These are phyloP conservation scores for Hypanus sabinus DNA, from an alignment of 2,113 vertebrate species.

Conservation along the genomic window DNA sequence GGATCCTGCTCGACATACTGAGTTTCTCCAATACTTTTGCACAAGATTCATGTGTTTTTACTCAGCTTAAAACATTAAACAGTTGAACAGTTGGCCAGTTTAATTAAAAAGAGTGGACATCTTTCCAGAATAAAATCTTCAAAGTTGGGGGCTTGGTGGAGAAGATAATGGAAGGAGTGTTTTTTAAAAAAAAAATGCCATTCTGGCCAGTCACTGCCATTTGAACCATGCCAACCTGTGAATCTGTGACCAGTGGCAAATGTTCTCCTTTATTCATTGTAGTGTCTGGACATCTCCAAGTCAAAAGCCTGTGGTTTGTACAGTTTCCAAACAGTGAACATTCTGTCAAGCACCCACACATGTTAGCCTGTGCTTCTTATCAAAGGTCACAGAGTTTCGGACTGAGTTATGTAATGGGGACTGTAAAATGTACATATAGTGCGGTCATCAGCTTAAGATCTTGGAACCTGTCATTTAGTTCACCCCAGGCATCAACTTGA, in stretches of 20 bases:
- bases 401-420: not conserved
- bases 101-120: not conserved
- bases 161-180: not conserved
- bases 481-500: not conserved
- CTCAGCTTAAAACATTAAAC: not conserved
- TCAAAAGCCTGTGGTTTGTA: not conserved
- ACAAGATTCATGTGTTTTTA: not conserved
- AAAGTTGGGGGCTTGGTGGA: not conserved
- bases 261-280: not conserved
- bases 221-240: not conserved
- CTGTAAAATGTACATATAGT: not conserved
- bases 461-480: not conserved
- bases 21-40: too few species aligned
- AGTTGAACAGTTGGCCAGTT: not conserved
- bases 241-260: not conserved
- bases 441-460: not conserved
- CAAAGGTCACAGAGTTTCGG: not conserved
- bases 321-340: not conserved
- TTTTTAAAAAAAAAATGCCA: not conserved
- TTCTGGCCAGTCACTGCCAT: not conserved
- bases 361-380: not conserved
- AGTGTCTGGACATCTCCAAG: not conserved
- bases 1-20: too few species aligned
- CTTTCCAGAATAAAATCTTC: not conserved
- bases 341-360: too few species aligned